These are phyloP conservation scores for Diprion similis DNA, from an alignment of 1,140 invertebrate species.

Conservation along the genomic window DNA sequence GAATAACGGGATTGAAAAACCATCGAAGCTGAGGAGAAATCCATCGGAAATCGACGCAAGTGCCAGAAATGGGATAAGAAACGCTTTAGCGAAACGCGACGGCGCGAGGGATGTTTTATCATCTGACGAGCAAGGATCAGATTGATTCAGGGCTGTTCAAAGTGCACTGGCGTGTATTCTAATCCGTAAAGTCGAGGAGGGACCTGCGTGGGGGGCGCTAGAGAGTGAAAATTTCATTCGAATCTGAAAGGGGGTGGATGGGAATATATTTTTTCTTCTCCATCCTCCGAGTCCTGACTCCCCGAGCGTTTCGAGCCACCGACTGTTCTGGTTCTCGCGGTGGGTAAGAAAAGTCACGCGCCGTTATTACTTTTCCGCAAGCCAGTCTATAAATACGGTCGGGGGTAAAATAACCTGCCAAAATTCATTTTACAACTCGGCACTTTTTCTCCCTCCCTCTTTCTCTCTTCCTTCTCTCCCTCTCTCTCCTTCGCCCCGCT, in stretches of 20 bases:
- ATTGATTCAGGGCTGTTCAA: not conserved
- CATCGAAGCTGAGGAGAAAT: too few relatives aligned
- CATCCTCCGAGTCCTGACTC: too few relatives aligned
- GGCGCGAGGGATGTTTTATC: not conserved
- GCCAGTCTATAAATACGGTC: not conserved
- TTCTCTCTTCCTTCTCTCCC: not conserved
- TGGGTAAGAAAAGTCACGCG: not conserved
- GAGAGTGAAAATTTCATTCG: not conserved
- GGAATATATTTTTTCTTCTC: not conserved
- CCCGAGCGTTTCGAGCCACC: too few relatives aligned
- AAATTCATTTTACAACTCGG: constrained; percentile 5
- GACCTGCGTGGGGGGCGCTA: too few relatives aligned
- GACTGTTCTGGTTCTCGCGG: too few relatives aligned
- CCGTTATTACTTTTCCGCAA: constrained; percentile 1
- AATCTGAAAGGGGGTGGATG: not conserved
- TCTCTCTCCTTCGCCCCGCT: not conserved
- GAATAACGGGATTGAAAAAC: too few relatives aligned
- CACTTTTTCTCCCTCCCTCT: not conserved
- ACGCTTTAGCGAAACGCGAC: not conserved
- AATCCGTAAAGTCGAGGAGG: not conserved
- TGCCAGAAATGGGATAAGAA: too few relatives aligned
- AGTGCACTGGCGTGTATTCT: not conserved
- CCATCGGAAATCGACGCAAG: too few relatives aligned
- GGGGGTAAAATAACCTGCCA: not conserved
- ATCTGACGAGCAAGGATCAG: not conserved